A percentile compares a stretch with the other conserved stretches of the same genome.
Evolutionary conservation across 2,113 vertebrate genomes (phyloP).

Genomic region (Orycteropus afer): DNA sequence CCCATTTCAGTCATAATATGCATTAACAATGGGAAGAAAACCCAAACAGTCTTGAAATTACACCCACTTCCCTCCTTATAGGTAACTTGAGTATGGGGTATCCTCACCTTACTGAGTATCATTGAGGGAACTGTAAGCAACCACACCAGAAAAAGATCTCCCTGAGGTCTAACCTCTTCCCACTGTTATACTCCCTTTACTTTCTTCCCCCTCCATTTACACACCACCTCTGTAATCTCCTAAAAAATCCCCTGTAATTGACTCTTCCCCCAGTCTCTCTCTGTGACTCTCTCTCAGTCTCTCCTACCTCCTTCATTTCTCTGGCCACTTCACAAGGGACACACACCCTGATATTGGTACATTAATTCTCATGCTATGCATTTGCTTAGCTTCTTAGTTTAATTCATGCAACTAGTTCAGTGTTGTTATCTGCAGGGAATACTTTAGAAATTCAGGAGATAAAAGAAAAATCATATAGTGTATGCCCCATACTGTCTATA

Average conservation of each 20-base stretch:
- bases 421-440: background rate
- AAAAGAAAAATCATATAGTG: background rate
- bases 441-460: background rate
- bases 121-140: background rate
- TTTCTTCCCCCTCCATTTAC: no score
- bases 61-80: background rate
- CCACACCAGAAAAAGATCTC: background rate
- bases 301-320: background rate
- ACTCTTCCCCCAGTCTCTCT: background rate
- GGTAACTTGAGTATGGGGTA: background rate
- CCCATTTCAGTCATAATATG: background rate
- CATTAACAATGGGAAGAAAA: conserved; percentile 13
- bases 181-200: background rate
- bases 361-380: background rate
- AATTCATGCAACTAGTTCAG: background rate
- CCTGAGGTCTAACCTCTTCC: background rate
- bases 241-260: background rate
- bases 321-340: background rate
- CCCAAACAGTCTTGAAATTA: conserved; percentile 4
- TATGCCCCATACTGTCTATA: background rate
- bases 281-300: background rate
- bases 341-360: background rate
- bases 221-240: rapidly evolving
- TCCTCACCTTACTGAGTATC: background rate
- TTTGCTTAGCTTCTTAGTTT: background rate